phyloP scores from a whole-genome alignment of 2,888 invertebrate genomes.

The Abrostola tripartita region DNA sequence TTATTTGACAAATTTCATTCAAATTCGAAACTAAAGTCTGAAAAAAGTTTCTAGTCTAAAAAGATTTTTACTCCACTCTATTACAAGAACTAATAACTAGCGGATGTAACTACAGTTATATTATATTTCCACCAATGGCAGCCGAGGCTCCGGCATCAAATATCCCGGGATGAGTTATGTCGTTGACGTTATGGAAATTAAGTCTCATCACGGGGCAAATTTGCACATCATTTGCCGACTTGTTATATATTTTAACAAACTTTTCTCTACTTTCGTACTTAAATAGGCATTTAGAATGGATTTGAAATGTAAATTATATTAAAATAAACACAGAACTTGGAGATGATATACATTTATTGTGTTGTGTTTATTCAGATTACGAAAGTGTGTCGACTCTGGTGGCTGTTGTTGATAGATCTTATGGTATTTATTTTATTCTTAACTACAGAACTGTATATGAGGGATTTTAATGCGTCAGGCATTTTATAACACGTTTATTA shows the following conservation, averaged over 20 bases:
- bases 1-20: too few relatives aligned
- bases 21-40: not conserved
- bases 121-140: constrained; percentile 38
- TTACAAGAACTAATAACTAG: constrained; percentile 15
- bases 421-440: not conserved
- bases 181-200: constrained; percentile 62
- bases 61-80: not conserved
- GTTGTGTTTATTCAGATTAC: constrained; percentile 15
- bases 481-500: too few relatives aligned
- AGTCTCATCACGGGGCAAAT: constrained; percentile 56
- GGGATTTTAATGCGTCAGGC: too few relatives aligned
- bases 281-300: constrained; percentile 44
- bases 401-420: not conserved
- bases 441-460: too few relatives aligned
- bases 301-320: constrained; percentile 53
- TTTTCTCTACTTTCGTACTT: constrained; percentile 57
- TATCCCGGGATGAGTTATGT: constrained; percentile 54
- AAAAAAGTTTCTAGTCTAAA: not conserved
- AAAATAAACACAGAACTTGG: constrained; percentile 39
- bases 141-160: constrained; percentile 46
- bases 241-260: constrained; percentile 59
- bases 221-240: constrained; percentile 63
- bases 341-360: constrained; percentile 33
- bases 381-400: constrained; percentile 1
- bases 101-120: constrained; percentile 6